Conservation (phyloP, 2,113 vertebrate genomes). For the Colossoma macropomum region DNA sequence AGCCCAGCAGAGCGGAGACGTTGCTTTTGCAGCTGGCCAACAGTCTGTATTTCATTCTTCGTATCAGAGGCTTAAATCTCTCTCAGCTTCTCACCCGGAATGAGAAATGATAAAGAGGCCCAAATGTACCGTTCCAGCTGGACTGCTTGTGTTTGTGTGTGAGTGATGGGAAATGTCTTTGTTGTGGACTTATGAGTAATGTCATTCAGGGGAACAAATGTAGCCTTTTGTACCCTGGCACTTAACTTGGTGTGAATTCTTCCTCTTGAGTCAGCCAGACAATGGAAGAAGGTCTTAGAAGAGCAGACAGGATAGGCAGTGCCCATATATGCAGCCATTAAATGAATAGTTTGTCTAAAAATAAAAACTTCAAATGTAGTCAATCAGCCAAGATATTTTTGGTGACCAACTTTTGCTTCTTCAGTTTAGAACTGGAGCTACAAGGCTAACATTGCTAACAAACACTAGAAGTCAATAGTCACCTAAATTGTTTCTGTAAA, state of each 20-base stretch:
- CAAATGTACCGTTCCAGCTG: background rate
- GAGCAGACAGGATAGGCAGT: background rate
- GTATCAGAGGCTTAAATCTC: background rate
- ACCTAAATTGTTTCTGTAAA: too few species aligned
- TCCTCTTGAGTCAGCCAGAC: background rate
- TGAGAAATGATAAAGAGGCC: constrained; percentile 5
- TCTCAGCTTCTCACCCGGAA: background rate
- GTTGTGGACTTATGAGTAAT: background rate
- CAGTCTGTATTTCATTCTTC: background rate
- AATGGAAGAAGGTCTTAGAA: background rate
- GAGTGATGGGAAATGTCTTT: background rate
- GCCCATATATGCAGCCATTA: background rate
- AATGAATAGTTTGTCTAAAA: too few species aligned
- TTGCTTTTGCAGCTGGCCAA: constrained; percentile 27
- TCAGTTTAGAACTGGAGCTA: too few species aligned
- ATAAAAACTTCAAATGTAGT: too few species aligned
- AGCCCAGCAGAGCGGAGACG: background rate
- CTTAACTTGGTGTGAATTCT: background rate
- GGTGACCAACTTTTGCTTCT: too few species aligned
- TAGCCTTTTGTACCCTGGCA: background rate
- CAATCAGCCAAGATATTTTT: too few species aligned
- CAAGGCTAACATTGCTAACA: too few species aligned
- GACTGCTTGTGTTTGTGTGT: constrained; percentile 6
- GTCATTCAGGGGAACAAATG: background rate
- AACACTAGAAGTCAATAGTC: too few species aligned